Evolutionary conservation across 37 sponge, comb jelly and placozoan species (phyloP), one percentile per base, ranked within the genome.

Genomic region (Corticium candelabrum): DNA sequence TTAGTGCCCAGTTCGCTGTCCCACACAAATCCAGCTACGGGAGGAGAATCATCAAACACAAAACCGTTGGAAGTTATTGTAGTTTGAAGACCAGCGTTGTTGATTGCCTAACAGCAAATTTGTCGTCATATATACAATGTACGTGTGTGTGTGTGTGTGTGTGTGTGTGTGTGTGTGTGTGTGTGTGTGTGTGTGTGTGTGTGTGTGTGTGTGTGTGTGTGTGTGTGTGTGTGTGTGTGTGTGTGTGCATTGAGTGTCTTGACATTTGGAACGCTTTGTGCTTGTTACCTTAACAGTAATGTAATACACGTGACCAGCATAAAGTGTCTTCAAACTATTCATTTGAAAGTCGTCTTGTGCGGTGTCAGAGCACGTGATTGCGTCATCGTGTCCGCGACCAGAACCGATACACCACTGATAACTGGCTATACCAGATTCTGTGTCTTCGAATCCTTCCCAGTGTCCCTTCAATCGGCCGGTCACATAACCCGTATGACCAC

Each of bases 361-460:
- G n/a, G 62, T 50, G 11, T 50, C 39, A 35, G 38, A 75, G 86
- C 91, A 90, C 40, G 3, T 75, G 1, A 21, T 27, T 32, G 82
- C 15, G 40, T 87, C 86, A 80, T 80, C 81, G 76, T 50, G 81
- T 11, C 86, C 82, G 0, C 83, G 82, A 3, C 74, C 56, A 40
- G 86, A 78, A 0, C 94, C 90, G 3, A 93, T 40, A 0, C 70
- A 73, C 86, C 87, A 87, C 40, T 81, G 41, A 41, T 84, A 27
- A 0, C 34, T 37, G 2, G 7, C 11, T 1, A 93, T 75, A 2
- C 82, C 83, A 80, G 90, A 89, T 75, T 85, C 88, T 1, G 5
- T n/a, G 35, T 93, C 94, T 34, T 38, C 34, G 3, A 85, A 40
- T 0, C 37, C 73, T 35, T 76, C 68, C 92, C 92, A 91, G 0